Conservation (phyloP, 2,113 vertebrate genomes). For the Cryptotis parvus region DNA sequence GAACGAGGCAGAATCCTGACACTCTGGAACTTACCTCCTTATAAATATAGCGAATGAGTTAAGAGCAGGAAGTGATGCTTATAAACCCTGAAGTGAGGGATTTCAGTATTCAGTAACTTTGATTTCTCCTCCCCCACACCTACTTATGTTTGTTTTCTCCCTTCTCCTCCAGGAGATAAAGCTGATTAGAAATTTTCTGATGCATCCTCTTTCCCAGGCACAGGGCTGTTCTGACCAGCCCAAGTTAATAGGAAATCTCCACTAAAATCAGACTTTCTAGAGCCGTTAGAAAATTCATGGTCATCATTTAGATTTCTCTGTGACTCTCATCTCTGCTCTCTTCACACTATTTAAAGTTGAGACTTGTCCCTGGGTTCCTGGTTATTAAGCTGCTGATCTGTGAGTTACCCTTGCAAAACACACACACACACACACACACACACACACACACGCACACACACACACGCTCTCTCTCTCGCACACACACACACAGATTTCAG, state of each 20-base stretch:
- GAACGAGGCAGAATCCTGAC: constrained; percentile 51
- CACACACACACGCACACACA: no score
- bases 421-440: not conserved
- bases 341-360: constrained; percentile 19
- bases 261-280: constrained; percentile 55
- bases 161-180: constrained; percentile 63
- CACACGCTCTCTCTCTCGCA: no score
- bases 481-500: not conserved
- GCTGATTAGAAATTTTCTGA: constrained; percentile 47
- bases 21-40: constrained; percentile 56
- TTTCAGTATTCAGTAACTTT: constrained; percentile 68
- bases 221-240: constrained; percentile 41
- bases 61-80: constrained; percentile 35
- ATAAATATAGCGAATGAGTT: constrained; percentile 56
- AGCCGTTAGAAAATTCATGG: constrained; percentile 38
- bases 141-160: constrained; percentile 54
- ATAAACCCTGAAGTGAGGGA: constrained; percentile 46
- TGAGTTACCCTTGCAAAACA: constrained; percentile 20
- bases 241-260: constrained; percentile 36
- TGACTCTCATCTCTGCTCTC: not conserved
- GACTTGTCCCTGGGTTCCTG: not conserved
- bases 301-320: constrained; percentile 5
- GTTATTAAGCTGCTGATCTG: not conserved
- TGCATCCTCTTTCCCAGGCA: constrained; percentile 9
- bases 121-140: accelerated